Conservation (phyloP, 1,140 invertebrate species). For the Drosophila asahinai region DNA sequence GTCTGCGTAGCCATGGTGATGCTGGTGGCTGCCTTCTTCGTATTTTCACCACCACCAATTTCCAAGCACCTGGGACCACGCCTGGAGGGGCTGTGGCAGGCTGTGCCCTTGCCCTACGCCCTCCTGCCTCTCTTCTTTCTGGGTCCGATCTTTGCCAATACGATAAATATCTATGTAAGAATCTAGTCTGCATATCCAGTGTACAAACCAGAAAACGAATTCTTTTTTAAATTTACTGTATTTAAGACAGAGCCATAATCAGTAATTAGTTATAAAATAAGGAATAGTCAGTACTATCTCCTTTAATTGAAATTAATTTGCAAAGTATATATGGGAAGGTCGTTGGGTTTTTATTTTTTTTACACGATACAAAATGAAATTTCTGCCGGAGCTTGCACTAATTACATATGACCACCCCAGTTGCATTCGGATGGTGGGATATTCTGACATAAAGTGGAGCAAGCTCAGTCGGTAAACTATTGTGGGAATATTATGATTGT, state of each 20-base stretch:
- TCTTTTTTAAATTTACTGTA: no score
- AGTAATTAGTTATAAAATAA: no score
- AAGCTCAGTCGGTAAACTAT: slow-evolving; percentile 8
- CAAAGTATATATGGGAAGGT: not conserved
- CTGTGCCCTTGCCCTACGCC: not conserved
- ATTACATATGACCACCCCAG: slow-evolving; percentile 27
- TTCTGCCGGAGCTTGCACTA: slow-evolving; percentile 12
- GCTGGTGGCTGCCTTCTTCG: not conserved
- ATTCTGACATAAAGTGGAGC: slow-evolving; percentile 34
- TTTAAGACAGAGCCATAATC: no score
- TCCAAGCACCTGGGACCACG: not conserved
- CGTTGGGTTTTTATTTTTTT: not conserved
- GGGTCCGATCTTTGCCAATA: no score
- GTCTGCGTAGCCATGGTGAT: not conserved
- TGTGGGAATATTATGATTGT: slow-evolving; percentile 46
- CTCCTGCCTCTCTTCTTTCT: no score
- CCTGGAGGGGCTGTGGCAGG: not conserved
- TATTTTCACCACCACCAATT: not conserved
- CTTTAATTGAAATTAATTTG: no score
- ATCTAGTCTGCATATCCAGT: no score
- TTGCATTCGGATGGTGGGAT: slow-evolving; percentile 48
- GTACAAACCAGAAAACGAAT: no score
- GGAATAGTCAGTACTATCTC: no score
- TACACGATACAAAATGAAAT: not conserved
- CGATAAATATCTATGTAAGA: no score